Evolutionary conservation across 2,113 vertebrate species (phyloP).

Genomic region (Raja brachyura): DNA sequence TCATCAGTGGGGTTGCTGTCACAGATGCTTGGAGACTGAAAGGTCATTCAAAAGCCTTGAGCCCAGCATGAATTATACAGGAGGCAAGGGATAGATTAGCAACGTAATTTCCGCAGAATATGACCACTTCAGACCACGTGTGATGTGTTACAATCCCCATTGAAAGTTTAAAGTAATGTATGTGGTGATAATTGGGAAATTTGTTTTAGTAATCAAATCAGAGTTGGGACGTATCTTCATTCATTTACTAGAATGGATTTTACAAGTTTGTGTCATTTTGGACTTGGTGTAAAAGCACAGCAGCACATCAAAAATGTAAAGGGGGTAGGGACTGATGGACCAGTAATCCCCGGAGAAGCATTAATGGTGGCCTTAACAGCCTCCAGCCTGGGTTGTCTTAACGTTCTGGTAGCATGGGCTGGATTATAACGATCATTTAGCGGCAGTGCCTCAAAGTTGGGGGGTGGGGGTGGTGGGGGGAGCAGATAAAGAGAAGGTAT

Average conservation of each 20-base stretch:
- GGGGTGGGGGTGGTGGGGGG: too few relatives aligned
- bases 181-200: neutral
- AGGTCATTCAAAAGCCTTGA: neutral
- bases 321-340: neutral
- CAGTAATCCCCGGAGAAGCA: neutral
- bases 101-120: neutral
- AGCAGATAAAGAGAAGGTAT: slow-evolving; percentile 14
- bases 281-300: neutral
- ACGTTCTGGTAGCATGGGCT: slow-evolving; percentile 5
- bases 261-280: neutral
- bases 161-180: neutral
- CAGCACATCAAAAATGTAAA: neutral
- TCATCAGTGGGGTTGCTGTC: neutral
- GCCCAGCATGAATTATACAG: neutral
- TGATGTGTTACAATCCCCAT: neutral
- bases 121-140: neutral
- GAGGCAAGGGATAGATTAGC: neutral
- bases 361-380: neutral
- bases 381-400: slow-evolving; percentile 8
- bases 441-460: slow-evolving; percentile 1
- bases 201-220: neutral
- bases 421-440: slow-evolving; percentile 19
- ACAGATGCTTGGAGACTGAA: neutral
- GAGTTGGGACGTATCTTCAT: neutral
- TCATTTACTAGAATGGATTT: neutral